Conservation (phyloP, 2,888 invertebrate species). For the Standfussiana lucernea region DNA sequence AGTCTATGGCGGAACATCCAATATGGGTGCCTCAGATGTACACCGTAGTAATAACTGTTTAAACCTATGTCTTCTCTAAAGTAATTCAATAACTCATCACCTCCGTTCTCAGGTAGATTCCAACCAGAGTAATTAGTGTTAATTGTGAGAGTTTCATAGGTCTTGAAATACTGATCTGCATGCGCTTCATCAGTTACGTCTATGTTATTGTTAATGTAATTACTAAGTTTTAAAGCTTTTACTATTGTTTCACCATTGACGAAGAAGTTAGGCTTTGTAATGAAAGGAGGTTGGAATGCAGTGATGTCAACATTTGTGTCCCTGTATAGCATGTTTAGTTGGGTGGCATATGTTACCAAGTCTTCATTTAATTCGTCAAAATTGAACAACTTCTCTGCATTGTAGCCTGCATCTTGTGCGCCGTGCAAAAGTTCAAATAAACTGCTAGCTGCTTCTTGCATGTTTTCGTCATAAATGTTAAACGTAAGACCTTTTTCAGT, state of each 20-base stretch:
- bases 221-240: slow-evolving; percentile 81
- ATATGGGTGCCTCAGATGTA: slow-evolving; percentile 90
- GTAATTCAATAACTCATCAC: slow-evolving; percentile 90
- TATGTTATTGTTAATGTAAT: slow-evolving; percentile 69
- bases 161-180: slow-evolving; percentile 75
- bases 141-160: slow-evolving; percentile 74
- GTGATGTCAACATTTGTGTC: slow-evolving; percentile 71
- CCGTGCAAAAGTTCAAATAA: slow-evolving; percentile 85
- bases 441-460: slow-evolving; percentile 85
- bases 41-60: slow-evolving; percentile 91
- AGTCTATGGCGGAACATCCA: slow-evolving; percentile 90
- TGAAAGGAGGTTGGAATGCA: slow-evolving; percentile 83
- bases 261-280: slow-evolving; percentile 85
- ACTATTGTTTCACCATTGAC: slow-evolving; percentile 82
- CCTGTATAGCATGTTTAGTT: slow-evolving; percentile 83
- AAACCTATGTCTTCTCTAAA: slow-evolving; percentile 92
- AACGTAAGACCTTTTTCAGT: slow-evolving; percentile 84
- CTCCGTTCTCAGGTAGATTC: slow-evolving; percentile 86
- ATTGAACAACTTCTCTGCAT: slow-evolving; percentile 76
- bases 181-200: slow-evolving; percentile 68
- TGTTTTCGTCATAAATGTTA: slow-evolving; percentile 86
- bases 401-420: slow-evolving; percentile 76
- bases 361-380: slow-evolving; percentile 88
- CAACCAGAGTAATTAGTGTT: slow-evolving; percentile 88
- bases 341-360: slow-evolving; percentile 86